These are phyloP conservation scores for Speoplatyrhinus poulsoni DNA, from an alignment of 2,113 vertebrate genomes.

Conservation along the genomic window DNA sequence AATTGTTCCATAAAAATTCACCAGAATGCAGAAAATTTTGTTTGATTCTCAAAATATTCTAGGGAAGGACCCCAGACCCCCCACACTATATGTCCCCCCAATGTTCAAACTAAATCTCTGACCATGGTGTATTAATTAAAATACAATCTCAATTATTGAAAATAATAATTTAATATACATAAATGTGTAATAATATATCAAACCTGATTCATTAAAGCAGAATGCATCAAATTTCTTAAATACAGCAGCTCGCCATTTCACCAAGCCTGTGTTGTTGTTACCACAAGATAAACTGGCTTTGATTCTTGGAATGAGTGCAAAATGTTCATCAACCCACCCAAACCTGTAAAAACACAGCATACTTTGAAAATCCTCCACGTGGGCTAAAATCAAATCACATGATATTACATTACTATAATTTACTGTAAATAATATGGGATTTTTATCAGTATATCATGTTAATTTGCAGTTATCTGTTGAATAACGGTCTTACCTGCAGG, in stretches of 20 bases:
- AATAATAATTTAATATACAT: not conserved
- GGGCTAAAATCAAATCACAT: not conserved
- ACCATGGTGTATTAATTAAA: not conserved
- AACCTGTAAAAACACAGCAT: slow-evolving; percentile 71
- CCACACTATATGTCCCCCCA: no score
- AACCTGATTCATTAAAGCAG: slow-evolving; percentile 89
- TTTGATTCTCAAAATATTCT: no score
- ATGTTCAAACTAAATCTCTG: no score
- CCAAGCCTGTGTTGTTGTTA: slow-evolving; percentile 73
- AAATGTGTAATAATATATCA: not conserved
- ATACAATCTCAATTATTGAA: not conserved
- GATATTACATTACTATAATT: not conserved
- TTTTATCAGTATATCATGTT: not conserved
- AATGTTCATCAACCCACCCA: slow-evolving; percentile 85
- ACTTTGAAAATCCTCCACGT: no score
- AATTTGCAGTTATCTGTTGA: not conserved
- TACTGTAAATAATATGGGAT: not conserved
- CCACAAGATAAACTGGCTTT: slow-evolving; percentile 79
- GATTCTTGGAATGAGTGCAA: slow-evolving; percentile 82
- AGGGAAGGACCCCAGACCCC: no score
- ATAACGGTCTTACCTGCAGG: slow-evolving; percentile 82
- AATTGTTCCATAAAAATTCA: no score
- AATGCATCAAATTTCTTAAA: slow-evolving; percentile 69
- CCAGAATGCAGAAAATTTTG: no score
- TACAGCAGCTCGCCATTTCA: slow-evolving; percentile 63